A percentile compares a stretch with the other conserved stretches of the same genome.
phyloP scores from a whole-genome alignment of 2,888 invertebrate genomes.

The Buathra laborator region DNA sequence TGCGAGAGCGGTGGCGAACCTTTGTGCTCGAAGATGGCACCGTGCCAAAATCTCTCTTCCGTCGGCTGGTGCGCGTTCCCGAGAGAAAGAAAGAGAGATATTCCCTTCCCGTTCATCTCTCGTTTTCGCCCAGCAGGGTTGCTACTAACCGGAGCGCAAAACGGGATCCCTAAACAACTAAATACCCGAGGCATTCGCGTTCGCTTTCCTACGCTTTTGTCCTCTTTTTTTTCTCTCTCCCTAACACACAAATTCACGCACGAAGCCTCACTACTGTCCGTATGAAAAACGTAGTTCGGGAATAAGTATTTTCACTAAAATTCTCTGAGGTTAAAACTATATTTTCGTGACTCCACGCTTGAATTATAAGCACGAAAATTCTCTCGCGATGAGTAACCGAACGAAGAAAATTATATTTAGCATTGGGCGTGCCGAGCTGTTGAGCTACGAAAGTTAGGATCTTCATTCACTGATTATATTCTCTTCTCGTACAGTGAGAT shows the following conservation, averaged over 20 bases:
- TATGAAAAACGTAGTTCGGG: constrained; percentile 70
- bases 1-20: constrained; percentile 58
- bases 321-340: constrained; percentile 8
- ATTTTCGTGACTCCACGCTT: constrained; percentile 55
- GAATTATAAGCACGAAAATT: constrained; percentile 54
- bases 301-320: not conserved
- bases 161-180: constrained; percentile 76
- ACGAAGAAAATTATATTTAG: constrained; percentile 66
- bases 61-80: constrained; percentile 60
- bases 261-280: constrained; percentile 69
- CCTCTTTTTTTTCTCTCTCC: not conserved
- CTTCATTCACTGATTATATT: constrained; percentile 29
- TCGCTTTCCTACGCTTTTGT: constrained; percentile 38
- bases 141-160: constrained; percentile 81
- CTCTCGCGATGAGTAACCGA: constrained; percentile 66
- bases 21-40: constrained; percentile 79
- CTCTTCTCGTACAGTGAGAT: not conserved
- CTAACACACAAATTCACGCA: not conserved
- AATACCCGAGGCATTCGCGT: constrained; percentile 69
- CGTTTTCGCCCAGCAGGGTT: constrained; percentile 68
- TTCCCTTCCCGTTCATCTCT: constrained; percentile 68
- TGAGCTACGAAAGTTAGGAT: constrained; percentile 2
- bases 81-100: constrained; percentile 65
- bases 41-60: constrained; percentile 80
- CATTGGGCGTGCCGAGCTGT: constrained; percentile 10